phyloP scores from a whole-genome alignment of 2,113 vertebrate species.

The Siphamia tubifer region DNA sequence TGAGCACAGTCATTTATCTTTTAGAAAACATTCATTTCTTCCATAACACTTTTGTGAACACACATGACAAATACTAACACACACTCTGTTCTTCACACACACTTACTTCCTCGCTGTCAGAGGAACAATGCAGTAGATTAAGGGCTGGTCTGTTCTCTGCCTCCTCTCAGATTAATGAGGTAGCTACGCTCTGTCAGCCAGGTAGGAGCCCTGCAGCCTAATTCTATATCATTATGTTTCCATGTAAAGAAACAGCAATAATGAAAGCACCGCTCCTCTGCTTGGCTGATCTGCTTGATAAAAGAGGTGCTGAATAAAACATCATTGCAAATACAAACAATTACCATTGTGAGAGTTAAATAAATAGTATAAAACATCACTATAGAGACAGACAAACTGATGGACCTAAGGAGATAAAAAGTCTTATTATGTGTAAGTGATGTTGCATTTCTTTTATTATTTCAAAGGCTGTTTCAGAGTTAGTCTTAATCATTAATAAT shows the following conservation, averaged over 20 bases:
- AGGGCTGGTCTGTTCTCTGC: slow-evolving; percentile 8
- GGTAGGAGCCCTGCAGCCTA: slow-evolving; percentile 47
- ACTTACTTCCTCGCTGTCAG: slow-evolving; percentile 14
- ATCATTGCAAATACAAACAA: background rate
- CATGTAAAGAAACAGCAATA: slow-evolving; percentile 20
- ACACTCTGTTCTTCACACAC: background rate
- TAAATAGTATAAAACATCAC: too few species aligned
- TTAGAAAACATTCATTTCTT: background rate
- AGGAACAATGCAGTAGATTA: slow-evolving; percentile 46
- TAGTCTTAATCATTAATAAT: background rate
- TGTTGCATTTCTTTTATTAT: too few species aligned
- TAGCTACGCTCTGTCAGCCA: slow-evolving; percentile 43
- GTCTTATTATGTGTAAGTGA: too few species aligned
- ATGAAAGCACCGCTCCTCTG: background rate
- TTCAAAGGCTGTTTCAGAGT: too few species aligned
- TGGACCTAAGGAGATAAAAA: too few species aligned
- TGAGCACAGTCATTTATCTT: background rate
- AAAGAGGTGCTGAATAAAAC: background rate
- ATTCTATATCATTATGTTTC: slow-evolving; percentile 59
- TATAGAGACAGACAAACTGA: background rate
- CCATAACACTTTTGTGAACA: background rate
- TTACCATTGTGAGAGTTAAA: too few species aligned
- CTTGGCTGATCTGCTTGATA: background rate
- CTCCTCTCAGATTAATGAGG: slow-evolving; percentile 44
- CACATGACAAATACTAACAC: background rate